These are phyloP conservation scores for Gyps fulvus DNA, from an alignment of 2,113 vertebrate species.

Conservation along the genomic window DNA sequence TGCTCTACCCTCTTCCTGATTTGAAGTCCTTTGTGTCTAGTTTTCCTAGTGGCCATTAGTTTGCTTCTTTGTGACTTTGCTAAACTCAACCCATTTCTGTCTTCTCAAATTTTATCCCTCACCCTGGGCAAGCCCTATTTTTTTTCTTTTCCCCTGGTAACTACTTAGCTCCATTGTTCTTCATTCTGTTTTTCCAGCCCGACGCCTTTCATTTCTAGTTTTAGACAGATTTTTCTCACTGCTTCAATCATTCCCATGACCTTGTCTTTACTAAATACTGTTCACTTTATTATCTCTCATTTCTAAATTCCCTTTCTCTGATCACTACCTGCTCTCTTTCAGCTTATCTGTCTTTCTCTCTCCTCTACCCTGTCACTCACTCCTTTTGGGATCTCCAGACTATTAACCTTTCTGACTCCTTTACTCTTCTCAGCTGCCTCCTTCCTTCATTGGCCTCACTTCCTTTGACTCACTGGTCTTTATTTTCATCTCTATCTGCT, in stretches of 20 bases:
- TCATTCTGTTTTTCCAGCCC: neutral
- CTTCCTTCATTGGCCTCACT: slow-evolving; percentile 23
- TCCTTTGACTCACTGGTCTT: slow-evolving; percentile 9
- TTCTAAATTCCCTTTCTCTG: slow-evolving; percentile 45
- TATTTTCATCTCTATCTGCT: neutral
- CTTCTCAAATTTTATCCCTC: neutral
- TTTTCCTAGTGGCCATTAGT: neutral
- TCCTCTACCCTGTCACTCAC: slow-evolving; percentile 49
- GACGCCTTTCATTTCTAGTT: neutral
- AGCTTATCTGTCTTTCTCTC: slow-evolving; percentile 41
- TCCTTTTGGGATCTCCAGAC: slow-evolving; percentile 54
- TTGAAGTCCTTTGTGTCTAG: neutral
- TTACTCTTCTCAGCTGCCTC: slow-evolving; percentile 2
- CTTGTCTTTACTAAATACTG: slow-evolving; percentile 53
- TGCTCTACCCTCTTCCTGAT: neutral
- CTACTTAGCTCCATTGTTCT: neutral
- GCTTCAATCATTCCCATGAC: slow-evolving; percentile 32
- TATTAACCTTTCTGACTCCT: slow-evolving; percentile 66
- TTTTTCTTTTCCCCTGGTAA: neutral
- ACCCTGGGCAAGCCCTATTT: neutral
- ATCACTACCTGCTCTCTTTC: slow-evolving; percentile 44
- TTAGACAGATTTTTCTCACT: neutral
- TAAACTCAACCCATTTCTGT: neutral
- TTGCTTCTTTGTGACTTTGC: neutral
- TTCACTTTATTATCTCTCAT: slow-evolving; percentile 44